Evolutionary conservation across 2,888 invertebrate genomes (phyloP).

Genomic region (Lasius platythorax): DNA sequence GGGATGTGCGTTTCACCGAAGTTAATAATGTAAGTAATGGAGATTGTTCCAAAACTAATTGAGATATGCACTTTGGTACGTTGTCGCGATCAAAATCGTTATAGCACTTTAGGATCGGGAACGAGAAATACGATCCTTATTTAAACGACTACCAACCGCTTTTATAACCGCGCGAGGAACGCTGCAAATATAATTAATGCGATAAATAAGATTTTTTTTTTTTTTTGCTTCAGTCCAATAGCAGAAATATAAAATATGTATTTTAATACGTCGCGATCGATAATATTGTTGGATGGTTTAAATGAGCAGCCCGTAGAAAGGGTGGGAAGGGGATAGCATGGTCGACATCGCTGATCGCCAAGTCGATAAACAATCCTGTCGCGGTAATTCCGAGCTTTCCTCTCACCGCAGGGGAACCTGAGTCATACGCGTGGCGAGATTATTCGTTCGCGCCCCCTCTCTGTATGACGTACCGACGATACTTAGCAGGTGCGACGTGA

Average conservation of each 20-base stretch:
- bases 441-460: constrained; percentile 57
- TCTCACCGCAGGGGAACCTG: constrained; percentile 23
- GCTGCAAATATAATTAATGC: constrained; percentile 24
- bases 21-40: constrained; percentile 51
- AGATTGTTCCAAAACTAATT: constrained; percentile 53
- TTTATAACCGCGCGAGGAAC: background rate
- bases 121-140: constrained; percentile 26
- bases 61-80: constrained; percentile 36
- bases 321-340: background rate
- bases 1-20: constrained; percentile 24
- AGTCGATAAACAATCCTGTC: constrained; percentile 59
- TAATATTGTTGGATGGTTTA: constrained; percentile 20
- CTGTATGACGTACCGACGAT: constrained; percentile 65
- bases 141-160: constrained; percentile 6
- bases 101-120: constrained; percentile 16
- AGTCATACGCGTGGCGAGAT: constrained; percentile 54
- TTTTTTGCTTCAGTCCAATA: background rate
- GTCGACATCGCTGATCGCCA: constrained; percentile 44
- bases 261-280: constrained; percentile 42
- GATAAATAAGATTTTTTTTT: constrained; percentile 22
- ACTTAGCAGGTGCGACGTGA: constrained; percentile 76
- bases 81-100: constrained; percentile 32
- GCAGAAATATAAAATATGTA: constrained; percentile 23
- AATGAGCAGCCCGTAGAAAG: background rate
- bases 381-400: constrained; percentile 52